Percentiles rank a stretch among this genome's conserved stretches.
These are phyloP conservation scores for Xanthostigma xanthostigma DNA, from an alignment of 2,888 invertebrate genomes.

Conservation along the genomic window DNA sequence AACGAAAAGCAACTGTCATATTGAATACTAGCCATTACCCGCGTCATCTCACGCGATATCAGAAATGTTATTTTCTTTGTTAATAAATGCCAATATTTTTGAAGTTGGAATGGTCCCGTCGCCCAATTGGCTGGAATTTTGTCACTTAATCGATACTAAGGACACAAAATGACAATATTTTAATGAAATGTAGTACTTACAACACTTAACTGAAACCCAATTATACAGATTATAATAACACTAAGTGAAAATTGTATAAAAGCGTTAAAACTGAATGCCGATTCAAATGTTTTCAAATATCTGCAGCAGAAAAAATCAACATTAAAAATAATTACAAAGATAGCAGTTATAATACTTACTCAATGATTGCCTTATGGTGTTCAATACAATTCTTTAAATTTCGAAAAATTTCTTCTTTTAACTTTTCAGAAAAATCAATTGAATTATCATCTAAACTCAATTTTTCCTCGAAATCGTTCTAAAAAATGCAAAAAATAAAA, in stretches of 20 bases:
- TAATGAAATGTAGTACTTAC: slow-evolving; percentile 8
- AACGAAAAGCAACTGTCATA: too few species aligned
- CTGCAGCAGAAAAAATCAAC: slow-evolving; percentile 9
- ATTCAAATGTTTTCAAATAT: slow-evolving; percentile 13
- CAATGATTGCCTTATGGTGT: slow-evolving; percentile 13
- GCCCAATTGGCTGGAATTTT: too few species aligned
- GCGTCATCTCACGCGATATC: too few species aligned
- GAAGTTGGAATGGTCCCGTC: too few species aligned
- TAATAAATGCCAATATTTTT: too few species aligned
- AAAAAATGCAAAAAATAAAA: too few species aligned
- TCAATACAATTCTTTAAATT: slow-evolving; percentile 9
- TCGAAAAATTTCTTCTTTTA: slow-evolving; percentile 4
- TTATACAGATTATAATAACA: slow-evolving; percentile 15
- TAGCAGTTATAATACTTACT: slow-evolving; percentile 5
- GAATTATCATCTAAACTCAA: slow-evolving; percentile 5
- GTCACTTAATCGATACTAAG: too few species aligned
- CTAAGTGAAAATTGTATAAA: slow-evolving; percentile 16
- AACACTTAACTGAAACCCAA: slow-evolving; percentile 16
- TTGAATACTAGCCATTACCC: too few species aligned
- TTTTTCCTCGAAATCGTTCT: too few species aligned
- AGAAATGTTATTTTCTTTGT: too few species aligned
- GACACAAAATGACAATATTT: too few species aligned
- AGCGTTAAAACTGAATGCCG: slow-evolving; percentile 13
- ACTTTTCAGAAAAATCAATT: neutral
- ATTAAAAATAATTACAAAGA: too few species aligned